Evolutionary conservation across 2,113 vertebrate species (phyloP).

Genomic region (Entomyzon cyanotis): DNA sequence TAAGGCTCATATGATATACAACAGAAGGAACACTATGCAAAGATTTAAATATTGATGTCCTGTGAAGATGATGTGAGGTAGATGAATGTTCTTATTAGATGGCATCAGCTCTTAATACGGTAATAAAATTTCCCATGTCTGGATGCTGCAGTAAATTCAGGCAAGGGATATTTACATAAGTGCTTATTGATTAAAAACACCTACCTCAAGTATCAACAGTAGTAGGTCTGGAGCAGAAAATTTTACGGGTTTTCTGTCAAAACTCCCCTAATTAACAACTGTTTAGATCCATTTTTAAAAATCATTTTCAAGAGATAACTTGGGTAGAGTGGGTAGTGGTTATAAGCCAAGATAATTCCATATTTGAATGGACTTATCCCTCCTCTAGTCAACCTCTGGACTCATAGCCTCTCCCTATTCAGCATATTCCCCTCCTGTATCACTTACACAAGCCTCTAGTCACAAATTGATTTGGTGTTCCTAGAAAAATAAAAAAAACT

Average conservation of each 20-base stretch:
- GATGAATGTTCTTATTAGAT: not conserved
- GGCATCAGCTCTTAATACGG: not conserved
- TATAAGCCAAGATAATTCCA: not conserved
- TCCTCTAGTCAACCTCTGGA: not conserved
- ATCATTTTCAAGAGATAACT: not conserved
- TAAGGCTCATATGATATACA: not conserved
- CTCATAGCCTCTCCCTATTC: not conserved
- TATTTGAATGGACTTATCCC: not conserved
- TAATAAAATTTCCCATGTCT: not conserved
- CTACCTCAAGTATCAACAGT: not conserved
- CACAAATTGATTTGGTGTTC: not conserved
- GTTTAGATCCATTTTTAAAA: not conserved
- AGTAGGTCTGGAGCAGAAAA: not conserved
- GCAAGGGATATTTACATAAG: not conserved
- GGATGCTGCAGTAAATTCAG: not conserved
- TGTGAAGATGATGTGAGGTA: not conserved
- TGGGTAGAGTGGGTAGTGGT: not conserved
- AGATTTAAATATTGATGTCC: not conserved
- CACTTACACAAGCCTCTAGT: not conserved
- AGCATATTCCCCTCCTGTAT: not conserved
- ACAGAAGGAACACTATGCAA: not conserved
- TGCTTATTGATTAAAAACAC: not conserved
- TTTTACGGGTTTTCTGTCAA: not conserved
- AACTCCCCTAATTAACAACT: not conserved
- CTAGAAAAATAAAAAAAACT: not conserved